Conservation (phyloP, 1,140 invertebrate genomes). For the Cherax destructor region DNA sequence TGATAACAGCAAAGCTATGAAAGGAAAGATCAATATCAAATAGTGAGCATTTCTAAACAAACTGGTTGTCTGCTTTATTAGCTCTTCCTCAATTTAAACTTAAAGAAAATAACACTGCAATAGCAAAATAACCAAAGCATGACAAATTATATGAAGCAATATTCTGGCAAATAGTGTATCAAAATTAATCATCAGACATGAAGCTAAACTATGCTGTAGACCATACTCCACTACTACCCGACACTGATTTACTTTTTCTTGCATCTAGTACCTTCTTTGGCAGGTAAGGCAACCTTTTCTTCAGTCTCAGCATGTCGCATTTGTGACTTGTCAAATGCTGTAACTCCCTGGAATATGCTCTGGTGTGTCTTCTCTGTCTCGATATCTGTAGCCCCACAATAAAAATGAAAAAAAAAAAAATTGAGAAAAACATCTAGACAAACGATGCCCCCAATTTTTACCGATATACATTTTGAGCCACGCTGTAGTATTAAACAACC, state of each 20-base stretch:
- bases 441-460: not conserved
- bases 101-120: too few species aligned
- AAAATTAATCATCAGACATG: not conserved
- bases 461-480: not conserved
- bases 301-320: slow-evolving; percentile 88
- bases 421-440: not conserved
- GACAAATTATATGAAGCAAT: not conserved
- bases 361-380: slow-evolving; percentile 75
- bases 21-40: too few species aligned
- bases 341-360: slow-evolving; percentile 73
- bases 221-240: not conserved
- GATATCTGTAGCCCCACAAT: slow-evolving; percentile 72
- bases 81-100: too few species aligned
- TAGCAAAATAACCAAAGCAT: too few species aligned
- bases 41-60: too few species aligned
- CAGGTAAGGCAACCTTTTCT: slow-evolving; percentile 94
- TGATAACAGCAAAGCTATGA: too few species aligned
- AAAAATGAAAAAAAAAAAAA: not conserved
- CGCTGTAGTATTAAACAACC: not conserved
- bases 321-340: slow-evolving; percentile 73
- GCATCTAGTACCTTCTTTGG: slow-evolving; percentile 89
- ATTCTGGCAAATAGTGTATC: not conserved
- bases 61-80: too few species aligned
- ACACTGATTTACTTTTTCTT: not conserved
- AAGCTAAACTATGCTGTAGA: slow-evolving; percentile 5